Base-by-base conservation (phyloP, 2,797 vertebrate genomes). In the Anomalospiza imberbis region DNA sequence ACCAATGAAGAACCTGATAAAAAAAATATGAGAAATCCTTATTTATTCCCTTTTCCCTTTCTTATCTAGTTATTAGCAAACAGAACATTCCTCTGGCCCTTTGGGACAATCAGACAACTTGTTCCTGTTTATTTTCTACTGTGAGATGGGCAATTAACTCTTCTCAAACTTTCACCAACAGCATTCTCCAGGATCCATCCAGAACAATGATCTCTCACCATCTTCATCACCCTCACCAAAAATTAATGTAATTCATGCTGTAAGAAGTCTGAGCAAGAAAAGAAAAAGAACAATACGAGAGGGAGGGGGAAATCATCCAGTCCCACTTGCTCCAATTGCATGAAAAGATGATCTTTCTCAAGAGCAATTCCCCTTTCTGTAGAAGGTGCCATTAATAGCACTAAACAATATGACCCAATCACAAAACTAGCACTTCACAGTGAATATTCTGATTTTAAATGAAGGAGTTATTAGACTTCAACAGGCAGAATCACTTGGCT, bases 391-490 rank as follows among this genome's bases (percentile, higher is more conserved):
- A 90, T 68, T 81, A 93, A 82, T 53, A 79, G 88, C 68, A 73
- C 74, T 80, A 82, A 80, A 78, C 61, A 86, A 94, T 32, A 57
- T 22, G 74, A 61, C 42, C 71, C 85, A 86, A 95, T 94, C 96
- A 85, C 82, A 93, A 61, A 36, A 24, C 91, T 51, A 74, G 84
- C 85, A 71, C 77, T 76, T 86, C 75, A 74, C 74, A 67, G 45
- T 1, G 53, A 91, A 93, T 89, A 94, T 87, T 91, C 95, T 84
- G 48, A 92, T 95, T 91, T 95, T 83, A 95, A 94, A 95, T 84
- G 95, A 97, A 95, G 95, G 89, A 63, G 89, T 91, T 91, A 88
- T 94, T 96, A 94, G 90, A 85, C 83, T 85, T 83, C 36, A 81
- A 94, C 84, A 88, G 85, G 81, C 76, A 91, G 48, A 94, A 88